phyloP scores from a whole-genome alignment of 1,140 invertebrate genomes.

The Conus betulinus region DNA sequence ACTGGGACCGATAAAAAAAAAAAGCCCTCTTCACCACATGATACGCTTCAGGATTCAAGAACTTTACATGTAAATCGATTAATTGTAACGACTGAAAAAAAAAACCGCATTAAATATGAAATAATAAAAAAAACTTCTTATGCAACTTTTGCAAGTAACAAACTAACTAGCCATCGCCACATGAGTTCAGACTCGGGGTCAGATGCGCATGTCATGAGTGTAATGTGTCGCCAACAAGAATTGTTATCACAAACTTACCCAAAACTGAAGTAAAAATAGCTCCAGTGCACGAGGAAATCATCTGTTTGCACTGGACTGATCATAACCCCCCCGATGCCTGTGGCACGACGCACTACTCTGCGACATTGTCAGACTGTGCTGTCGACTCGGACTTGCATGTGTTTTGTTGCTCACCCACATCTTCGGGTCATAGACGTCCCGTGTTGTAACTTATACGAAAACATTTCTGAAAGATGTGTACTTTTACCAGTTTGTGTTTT shows the following conservation, averaged over 20 bases:
- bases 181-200: too few species aligned
- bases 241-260: slow-evolving; percentile 78
- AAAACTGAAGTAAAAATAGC: slow-evolving; percentile 92
- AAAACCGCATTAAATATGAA: too few species aligned
- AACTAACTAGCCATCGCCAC: too few species aligned
- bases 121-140: too few species aligned
- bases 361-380: background rate
- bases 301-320: slow-evolving; percentile 91
- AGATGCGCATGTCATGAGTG: too few species aligned
- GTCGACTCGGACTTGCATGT: background rate
- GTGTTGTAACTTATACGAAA: slow-evolving; percentile 7
- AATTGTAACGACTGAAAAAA: too few species aligned
- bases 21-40: too few species aligned
- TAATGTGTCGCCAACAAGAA: too few species aligned
- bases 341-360: background rate
- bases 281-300: slow-evolving; percentile 91
- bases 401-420: background rate
- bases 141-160: too few species aligned
- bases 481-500: background rate
- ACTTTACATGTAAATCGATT: too few species aligned
- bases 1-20: too few species aligned
- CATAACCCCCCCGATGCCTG: slow-evolving; percentile 66
- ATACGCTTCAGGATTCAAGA: too few species aligned
- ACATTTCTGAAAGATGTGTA: background rate
- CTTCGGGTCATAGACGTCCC: background rate